Base-by-base conservation (phyloP, 2,888 invertebrate species). In the Plagodis pulveraria region DNA sequence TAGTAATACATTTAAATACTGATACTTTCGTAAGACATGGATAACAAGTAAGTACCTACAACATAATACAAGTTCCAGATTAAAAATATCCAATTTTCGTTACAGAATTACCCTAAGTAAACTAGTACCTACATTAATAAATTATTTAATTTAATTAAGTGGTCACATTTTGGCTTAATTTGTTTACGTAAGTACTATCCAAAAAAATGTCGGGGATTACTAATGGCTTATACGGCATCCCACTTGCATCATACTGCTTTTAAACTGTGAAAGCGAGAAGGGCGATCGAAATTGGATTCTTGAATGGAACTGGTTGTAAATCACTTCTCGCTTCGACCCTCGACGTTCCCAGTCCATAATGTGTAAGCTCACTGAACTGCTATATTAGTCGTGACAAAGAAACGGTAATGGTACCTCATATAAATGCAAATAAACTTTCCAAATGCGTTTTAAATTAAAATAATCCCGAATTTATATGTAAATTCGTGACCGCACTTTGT, bases 121-220 rank as follows among this genome's bases (percentile, higher is more conserved):
- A 80, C 83, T 87, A 86, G 83, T 87, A 80, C 79, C 73, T 74
- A 73, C 77, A 78, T 81, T 82, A 88, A 89, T 84, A 89, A 90
- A 91, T 91, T 87, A 81, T 83, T 89, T 89, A 87, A 92, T 91
- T 90, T 88, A 81, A 91, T 89, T 87, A 88, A 91, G 90, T 90
- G 89, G 64, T 69, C 72, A 81, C 78, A 81, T 78, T 80, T 78
- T 76, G 76, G 74, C 72, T 74, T 73, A 73, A 75, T 78, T 65
- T 81, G 84, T 87, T 87, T 87, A 65, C 64, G 59, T 58, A 63
- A 59, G 60, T 60, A 62, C 53, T 58, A 59, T 47, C 59, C 45
- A 50, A 62, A 64, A 56, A 66, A 65, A 62, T 53, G 46, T 45
- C 49, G 50, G 58, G 64, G 67, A 59, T 55, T 58, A 48, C 53